phyloP scores from a whole-genome alignment of 1,140 invertebrate genomes.

The Drosophila subpulchrella region DNA sequence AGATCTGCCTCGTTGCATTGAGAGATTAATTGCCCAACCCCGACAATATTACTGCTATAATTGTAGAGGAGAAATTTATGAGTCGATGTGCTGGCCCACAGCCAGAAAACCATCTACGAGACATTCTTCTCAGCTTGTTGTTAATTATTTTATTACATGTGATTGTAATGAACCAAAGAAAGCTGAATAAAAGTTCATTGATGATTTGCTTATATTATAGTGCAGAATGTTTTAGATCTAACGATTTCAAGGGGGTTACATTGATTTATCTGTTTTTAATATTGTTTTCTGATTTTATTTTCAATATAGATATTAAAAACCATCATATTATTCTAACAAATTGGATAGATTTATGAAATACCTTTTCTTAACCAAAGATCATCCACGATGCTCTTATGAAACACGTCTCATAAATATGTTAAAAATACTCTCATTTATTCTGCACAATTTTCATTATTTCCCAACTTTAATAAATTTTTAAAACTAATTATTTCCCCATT shows the following conservation, averaged over 20 bases:
- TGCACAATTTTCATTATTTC: neutral
- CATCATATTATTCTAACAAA: too few species aligned
- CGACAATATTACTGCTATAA: constrained; percentile 26
- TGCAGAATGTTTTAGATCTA: neutral
- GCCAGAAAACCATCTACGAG: constrained; percentile 23
- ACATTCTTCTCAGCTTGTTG: constrained; percentile 27
- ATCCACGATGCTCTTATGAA: too few species aligned
- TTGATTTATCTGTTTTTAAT: neutral
- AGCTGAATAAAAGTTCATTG: constrained; percentile 3
- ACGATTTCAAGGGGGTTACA: neutral
- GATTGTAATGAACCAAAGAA: constrained; percentile 1
- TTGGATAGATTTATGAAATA: too few species aligned
- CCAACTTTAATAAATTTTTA: neutral
- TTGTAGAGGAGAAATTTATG: constrained; percentile 31
- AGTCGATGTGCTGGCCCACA: constrained; percentile 35
- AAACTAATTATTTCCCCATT: neutral
- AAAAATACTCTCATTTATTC: neutral
- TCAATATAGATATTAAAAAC: too few species aligned
- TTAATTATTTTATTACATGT: constrained; percentile 47
- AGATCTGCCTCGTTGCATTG: constrained; percentile 28
- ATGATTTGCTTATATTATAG: neutral
- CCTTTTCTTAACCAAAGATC: too few species aligned
- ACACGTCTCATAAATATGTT: too few species aligned
- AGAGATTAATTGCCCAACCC: constrained; percentile 38
- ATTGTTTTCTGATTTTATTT: too few species aligned